Base-by-base conservation (phyloP, 2,113 vertebrate species). In the Spea multiplicata region DNA sequence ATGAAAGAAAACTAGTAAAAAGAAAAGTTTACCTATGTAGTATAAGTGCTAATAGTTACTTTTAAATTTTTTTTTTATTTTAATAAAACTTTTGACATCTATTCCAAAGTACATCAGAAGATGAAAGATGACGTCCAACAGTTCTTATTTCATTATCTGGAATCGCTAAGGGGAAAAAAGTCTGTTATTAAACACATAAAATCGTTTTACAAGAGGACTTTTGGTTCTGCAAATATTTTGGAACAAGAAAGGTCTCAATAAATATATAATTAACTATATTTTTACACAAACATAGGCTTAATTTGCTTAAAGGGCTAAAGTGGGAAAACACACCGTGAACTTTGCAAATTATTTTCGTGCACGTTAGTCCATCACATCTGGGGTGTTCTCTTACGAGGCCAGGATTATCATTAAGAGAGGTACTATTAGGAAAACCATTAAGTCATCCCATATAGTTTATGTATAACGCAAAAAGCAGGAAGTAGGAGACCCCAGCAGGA, bases 51-150 rank as follows among this genome's bases (percentile, higher is more conserved):
- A 74, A 79, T 45, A 76, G 80, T 83, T 30, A 30, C 30, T 30
- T 30, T 30, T 30, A 1, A 30, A n/a, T n/a, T 30, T 30, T 30
- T 30, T 30, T 30, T 30, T 30, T 30, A 30, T 30, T 30, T 5
- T 13, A 59, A 59, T 12, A 13, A 59, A 59, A 52, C 6, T 52
- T 7, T 7, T 12, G 14, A 59, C 10, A 59, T 59, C 55, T 59
- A 59, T 4, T 66, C 72, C 81, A 87, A 66, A 46, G 68, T 0
- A 61, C 71, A 55, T 48, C 72, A 78, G 78, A 0, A 82, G 66
- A 68, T 81, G 30, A 82, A 67, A 87, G 83, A 82, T 59, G 46
- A 17, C 30, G 83, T 85, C 3, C 45, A 77, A 0, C 44, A 8
- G 55, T 59, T 59, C 55, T 59, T 59, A 59, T 0, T n/a, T 64